phyloP scores from a whole-genome alignment of 2,797 vertebrate species.

The Salmo trutta region DNA sequence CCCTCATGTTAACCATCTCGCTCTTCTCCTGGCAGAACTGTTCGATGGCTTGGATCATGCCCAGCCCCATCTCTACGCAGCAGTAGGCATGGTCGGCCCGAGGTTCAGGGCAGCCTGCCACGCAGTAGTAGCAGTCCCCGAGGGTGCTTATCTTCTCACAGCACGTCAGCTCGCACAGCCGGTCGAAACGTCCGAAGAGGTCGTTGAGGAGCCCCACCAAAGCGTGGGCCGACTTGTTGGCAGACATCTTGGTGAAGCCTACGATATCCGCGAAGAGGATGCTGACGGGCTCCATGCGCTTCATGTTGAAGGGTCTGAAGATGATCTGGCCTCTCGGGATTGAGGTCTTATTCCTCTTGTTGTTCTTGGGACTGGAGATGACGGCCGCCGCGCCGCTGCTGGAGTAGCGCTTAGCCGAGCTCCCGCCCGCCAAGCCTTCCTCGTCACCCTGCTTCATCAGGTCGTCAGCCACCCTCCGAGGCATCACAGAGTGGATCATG shows the following conservation, averaged over 20 bases:
- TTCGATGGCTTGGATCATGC: slow-evolving; percentile 98
- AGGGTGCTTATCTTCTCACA: slow-evolving; percentile 99
- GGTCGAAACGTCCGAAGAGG: slow-evolving; percentile 96
- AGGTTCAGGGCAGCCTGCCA: slow-evolving; percentile 95
- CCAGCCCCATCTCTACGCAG: slow-evolving; percentile 98
- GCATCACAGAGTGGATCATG: slow-evolving; percentile 99
- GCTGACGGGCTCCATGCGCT: slow-evolving; percentile 92
- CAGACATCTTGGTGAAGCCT: slow-evolving; percentile 98
- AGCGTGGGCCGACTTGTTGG: slow-evolving; percentile 96
- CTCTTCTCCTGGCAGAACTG: slow-evolving; percentile 97
- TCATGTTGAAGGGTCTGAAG: slow-evolving; percentile 99
- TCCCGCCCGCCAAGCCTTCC: slow-evolving; percentile 85
- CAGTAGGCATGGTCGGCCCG: slow-evolving; percentile 87
- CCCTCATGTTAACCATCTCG: slow-evolving; percentile 98
- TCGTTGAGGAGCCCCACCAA: slow-evolving; percentile 96
- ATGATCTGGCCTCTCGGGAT: slow-evolving; percentile 93
- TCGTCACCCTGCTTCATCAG: slow-evolving; percentile 98
- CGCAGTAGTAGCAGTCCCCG: slow-evolving; percentile 98
- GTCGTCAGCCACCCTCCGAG: slow-evolving; percentile 92
- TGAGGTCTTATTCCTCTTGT: slow-evolving; percentile 94
- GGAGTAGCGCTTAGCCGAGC: slow-evolving; percentile 90
- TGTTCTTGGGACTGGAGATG: slow-evolving; percentile 89
- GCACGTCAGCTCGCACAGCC: slow-evolving; percentile 90
- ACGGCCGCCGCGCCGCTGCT: slow-evolving; percentile 85
- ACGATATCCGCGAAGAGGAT: slow-evolving; percentile 98